These are phyloP conservation scores for Asobara japonica DNA, from an alignment of 1,140 invertebrate species.

Conservation along the genomic window DNA sequence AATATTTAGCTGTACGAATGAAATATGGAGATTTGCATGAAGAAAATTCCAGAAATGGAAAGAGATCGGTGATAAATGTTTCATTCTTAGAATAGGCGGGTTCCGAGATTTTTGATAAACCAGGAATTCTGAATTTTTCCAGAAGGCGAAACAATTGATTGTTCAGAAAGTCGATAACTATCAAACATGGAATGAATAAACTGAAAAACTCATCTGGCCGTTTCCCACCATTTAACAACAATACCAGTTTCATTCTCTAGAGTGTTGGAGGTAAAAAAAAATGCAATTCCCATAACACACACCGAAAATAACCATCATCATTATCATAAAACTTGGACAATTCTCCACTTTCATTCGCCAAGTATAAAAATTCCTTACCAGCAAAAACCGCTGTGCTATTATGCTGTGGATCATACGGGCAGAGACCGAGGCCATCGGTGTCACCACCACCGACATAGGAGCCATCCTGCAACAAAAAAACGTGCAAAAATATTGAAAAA, in stretches of 20 bases:
- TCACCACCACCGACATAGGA: slow-evolving; percentile 70
- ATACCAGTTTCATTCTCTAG: neutral
- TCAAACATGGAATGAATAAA: no score
- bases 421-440: slow-evolving; percentile 84
- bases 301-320: neutral
- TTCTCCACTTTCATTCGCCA: neutral
- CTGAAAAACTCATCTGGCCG: neutral
- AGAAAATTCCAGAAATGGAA: no score
- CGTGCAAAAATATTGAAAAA: slow-evolving; percentile 35
- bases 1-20: no score
- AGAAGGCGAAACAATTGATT: no score
- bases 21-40: no score
- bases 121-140: no score
- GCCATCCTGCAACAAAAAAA: slow-evolving; percentile 68
- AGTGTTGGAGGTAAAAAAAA: neutral
- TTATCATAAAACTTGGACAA: neutral
- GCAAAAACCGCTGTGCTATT: slow-evolving; percentile 90
- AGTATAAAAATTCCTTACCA: slow-evolving; percentile 61
- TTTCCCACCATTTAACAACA: neutral
- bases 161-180: no score
- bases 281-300: neutral
- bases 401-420: slow-evolving; percentile 92
- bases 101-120: no score
- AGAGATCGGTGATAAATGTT: no score
- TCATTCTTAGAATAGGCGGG: no score